A percentile compares a stretch with the other conserved stretches of the same genome.
Conservation (phyloP, 2,888 invertebrate genomes). For the Hermodice carunculata region DNA sequence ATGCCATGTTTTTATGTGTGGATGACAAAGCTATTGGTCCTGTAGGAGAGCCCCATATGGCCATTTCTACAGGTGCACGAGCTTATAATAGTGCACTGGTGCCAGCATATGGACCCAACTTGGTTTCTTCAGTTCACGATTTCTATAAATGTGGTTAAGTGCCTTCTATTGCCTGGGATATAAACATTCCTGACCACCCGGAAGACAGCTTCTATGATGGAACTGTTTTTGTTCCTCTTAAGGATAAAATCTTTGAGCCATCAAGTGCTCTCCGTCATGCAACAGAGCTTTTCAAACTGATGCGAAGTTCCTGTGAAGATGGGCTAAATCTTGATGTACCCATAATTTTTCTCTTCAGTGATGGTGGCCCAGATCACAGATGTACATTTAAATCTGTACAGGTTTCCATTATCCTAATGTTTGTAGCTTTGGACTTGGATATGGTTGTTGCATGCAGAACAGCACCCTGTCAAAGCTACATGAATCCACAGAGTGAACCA, state of each 20-base stretch:
- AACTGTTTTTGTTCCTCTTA: conserved; percentile 1
- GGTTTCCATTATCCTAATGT: conserved; percentile 13
- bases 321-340: too few species aligned
- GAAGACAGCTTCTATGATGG: conserved; percentile 14
- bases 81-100: too few species aligned
- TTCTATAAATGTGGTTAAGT: neutral
- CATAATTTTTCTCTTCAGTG: conserved; percentile 13
- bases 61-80: too few species aligned
- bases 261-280: conserved; percentile 10
- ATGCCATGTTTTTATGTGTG: too few species aligned
- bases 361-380: conserved; percentile 16
- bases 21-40: too few species aligned
- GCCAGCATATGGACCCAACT: too few species aligned
- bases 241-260: conserved; percentile 9
- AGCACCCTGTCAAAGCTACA: conserved; percentile 13
- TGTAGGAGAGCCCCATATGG: too few species aligned
- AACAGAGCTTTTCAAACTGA: conserved; percentile 1
- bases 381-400: conserved; percentile 12
- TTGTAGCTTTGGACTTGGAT: conserved; percentile 5
- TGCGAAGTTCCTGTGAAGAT: too few species aligned
- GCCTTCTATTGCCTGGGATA: neutral
- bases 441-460: conserved; percentile 12
- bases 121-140: neutral
- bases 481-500: too few species aligned
- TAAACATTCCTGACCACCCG: conserved; percentile 1